phyloP scores from a whole-genome alignment of 1,140 invertebrate species.

The Aphaenogaster floridana region DNA sequence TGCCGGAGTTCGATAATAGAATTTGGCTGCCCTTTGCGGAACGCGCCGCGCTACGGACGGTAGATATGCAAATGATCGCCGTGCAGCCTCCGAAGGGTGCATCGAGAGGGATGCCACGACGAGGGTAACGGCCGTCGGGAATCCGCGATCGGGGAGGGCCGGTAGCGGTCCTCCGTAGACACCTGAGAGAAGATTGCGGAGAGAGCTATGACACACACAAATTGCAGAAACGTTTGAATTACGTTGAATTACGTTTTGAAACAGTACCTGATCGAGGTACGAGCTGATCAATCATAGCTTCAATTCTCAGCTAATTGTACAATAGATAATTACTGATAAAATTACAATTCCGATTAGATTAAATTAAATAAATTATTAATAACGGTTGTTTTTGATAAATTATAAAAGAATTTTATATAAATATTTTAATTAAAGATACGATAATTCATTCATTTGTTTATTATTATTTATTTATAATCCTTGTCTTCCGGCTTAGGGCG shows the following conservation, averaged over 20 bases:
- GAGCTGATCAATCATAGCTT: background rate
- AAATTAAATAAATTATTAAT: background rate
- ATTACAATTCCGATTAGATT: background rate
- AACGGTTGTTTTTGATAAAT: background rate
- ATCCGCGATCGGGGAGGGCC: constrained; percentile 54
- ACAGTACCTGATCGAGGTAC: background rate
- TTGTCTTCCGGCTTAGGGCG: too few relatives aligned
- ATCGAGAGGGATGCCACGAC: constrained; percentile 68
- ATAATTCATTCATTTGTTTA: background rate
- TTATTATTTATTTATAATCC: too few relatives aligned
- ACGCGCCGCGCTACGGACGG: constrained; percentile 71
- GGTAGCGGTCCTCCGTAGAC: constrained; percentile 67
- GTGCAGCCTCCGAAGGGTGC: constrained; percentile 64
- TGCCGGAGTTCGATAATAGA: constrained; percentile 80
- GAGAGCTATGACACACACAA: background rate
- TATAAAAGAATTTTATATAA: background rate
- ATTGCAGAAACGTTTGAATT: constrained; percentile 1
- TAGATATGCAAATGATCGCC: constrained; percentile 81
- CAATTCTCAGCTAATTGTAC: background rate
- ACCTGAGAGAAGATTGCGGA: constrained; percentile 55
- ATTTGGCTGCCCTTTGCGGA: constrained; percentile 79
- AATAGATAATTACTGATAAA: background rate
- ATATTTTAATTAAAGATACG: background rate
- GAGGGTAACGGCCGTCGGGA: constrained; percentile 73
- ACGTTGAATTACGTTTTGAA: background rate